These are phyloP conservation scores for Aviceda subcristata DNA, from an alignment of 2,113 vertebrate genomes.

Conservation along the genomic window DNA sequence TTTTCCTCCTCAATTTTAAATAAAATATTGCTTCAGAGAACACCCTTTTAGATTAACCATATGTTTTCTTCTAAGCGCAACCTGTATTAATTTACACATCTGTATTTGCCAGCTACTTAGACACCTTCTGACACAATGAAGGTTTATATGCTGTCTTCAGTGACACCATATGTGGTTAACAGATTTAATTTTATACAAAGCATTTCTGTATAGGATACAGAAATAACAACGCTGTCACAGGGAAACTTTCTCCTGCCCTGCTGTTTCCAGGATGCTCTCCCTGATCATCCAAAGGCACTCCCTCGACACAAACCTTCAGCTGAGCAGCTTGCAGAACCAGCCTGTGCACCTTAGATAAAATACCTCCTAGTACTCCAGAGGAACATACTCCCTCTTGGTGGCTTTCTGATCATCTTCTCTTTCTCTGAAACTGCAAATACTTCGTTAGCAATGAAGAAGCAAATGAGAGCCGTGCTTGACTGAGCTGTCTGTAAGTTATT, in stretches of 20 bases:
- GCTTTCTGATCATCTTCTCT: not conserved
- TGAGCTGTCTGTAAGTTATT: not conserved
- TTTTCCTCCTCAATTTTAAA: constrained; percentile 20
- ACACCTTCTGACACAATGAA: not conserved
- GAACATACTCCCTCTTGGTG: not conserved
- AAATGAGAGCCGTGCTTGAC: not conserved
- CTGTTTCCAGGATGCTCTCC: not conserved
- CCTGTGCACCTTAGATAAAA: not conserved
- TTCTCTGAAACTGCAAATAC: not conserved
- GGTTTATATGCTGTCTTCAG: not conserved
- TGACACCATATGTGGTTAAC: not conserved
- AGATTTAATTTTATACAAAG: not conserved
- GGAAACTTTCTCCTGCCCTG: not conserved
- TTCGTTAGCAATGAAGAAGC: not conserved
- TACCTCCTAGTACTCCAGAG: not conserved
- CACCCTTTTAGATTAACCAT: not conserved
- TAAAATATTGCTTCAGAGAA: not conserved
- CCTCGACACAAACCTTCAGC: not conserved
- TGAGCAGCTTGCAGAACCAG: not conserved
- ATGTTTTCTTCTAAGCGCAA: not conserved
- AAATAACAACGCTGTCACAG: not conserved
- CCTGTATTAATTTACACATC: not conserved
- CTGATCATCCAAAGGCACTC: not conserved
- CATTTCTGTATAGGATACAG: not conserved
- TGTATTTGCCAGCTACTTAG: not conserved